These are phyloP conservation scores for Sarcophaga carnaria DNA, from an alignment of 2,888 invertebrate species.

Conservation along the genomic window DNA sequence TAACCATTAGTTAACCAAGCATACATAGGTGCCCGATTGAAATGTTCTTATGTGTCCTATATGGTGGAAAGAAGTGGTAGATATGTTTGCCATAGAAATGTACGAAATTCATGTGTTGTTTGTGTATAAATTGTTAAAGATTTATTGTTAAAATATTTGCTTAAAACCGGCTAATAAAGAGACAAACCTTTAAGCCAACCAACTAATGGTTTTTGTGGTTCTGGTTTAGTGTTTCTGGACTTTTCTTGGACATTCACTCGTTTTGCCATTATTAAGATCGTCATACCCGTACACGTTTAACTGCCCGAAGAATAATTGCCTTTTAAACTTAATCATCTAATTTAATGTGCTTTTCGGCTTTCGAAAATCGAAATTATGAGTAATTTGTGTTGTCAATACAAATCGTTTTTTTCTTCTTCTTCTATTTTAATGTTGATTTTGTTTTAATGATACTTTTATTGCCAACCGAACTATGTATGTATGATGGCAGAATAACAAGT, in stretches of 20 bases:
- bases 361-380: constrained; percentile 36
- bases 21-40: constrained; percentile 19
- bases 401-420: not conserved
- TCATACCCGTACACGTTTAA: not conserved
- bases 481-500: not conserved
- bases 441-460: not conserved
- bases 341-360: constrained; percentile 25
- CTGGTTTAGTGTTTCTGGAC: not conserved
- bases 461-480: not conserved
- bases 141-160: constrained; percentile 67
- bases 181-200: constrained; percentile 52
- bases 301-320: constrained; percentile 24
- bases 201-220: constrained; percentile 45
- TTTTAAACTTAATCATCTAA: constrained; percentile 53
- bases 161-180: constrained; percentile 61
- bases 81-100: constrained; percentile 51
- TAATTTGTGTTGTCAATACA: constrained; percentile 30
- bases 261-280: constrained; percentile 6
- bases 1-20: constrained; percentile 31
- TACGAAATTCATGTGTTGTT: constrained; percentile 54
- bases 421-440: constrained; percentile 3
- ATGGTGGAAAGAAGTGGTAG: not conserved
- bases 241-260: constrained; percentile 19
- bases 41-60: not conserved
- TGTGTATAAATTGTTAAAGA: constrained; percentile 63